These are phyloP conservation scores for Thymelicus lineola DNA, from an alignment of 2,888 invertebrate genomes.

Conservation along the genomic window DNA sequence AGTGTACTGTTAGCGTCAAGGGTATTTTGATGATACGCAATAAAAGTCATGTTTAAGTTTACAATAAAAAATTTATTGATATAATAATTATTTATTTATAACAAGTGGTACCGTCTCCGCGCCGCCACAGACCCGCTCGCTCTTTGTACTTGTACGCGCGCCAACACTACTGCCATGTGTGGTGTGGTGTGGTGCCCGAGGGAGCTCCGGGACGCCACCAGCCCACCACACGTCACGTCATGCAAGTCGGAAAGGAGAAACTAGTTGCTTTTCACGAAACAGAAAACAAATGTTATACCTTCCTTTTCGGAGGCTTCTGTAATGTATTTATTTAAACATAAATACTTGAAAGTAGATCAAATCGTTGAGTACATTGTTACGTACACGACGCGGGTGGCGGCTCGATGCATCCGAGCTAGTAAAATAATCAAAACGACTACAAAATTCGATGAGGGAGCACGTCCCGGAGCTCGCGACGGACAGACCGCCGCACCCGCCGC, in stretches of 20 bases:
- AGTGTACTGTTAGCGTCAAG: too few species aligned
- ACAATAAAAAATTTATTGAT: slow-evolving; percentile 83
- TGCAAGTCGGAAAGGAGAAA: too few species aligned
- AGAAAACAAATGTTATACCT: too few species aligned
- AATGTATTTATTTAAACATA: too few species aligned
- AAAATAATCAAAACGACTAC: slow-evolving; percentile 13
- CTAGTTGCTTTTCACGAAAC: too few species aligned
- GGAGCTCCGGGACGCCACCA: slow-evolving; percentile 46
- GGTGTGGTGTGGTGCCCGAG: slow-evolving; percentile 48
- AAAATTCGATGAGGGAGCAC: slow-evolving; percentile 25
- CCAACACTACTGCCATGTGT: slow-evolving; percentile 58
- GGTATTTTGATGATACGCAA: slow-evolving; percentile 20
- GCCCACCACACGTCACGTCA: too few species aligned
- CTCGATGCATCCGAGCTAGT: too few species aligned
- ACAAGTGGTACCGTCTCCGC: slow-evolving; percentile 68
- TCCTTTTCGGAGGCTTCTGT: too few species aligned
- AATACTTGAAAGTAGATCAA: too few species aligned
- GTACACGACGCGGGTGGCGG: too few species aligned
- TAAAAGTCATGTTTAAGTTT: slow-evolving; percentile 52
- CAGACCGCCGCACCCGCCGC: slow-evolving; percentile 23
- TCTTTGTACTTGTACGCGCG: slow-evolving; percentile 52
- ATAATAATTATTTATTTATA: slow-evolving; percentile 80
- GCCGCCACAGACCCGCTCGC: slow-evolving; percentile 51
- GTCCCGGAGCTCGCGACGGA: slow-evolving; percentile 30
- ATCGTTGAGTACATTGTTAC: too few species aligned